Evolutionary conservation across 2,797 vertebrate genomes (phyloP), one percentile per base, ranked within the genome.

Genomic region (Acipenser ruthenus): DNA sequence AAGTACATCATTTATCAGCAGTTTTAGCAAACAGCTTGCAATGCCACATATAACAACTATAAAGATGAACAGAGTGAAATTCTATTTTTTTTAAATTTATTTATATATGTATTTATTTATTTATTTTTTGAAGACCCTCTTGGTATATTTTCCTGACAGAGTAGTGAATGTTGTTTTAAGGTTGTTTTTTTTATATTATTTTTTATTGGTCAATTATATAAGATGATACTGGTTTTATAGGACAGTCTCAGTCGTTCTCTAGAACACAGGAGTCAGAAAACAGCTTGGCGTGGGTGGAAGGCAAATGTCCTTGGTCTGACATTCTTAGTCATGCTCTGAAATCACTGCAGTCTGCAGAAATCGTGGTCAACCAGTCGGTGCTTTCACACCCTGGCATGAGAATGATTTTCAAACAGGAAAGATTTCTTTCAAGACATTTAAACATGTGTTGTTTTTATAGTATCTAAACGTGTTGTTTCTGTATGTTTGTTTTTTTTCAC

Each of bases 101-200:
- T 18, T 37, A 37, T 37, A 4, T 37, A 37, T 37, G 5, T 37
- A 37, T 37, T 4, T 37, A 37, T 37, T 37, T 37, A 18, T 18
- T 37, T 37, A 0, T 37, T 37, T 37, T 37, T 37, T 37, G 5
- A 37, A 5, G 3, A 37, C 37, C 37, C 37, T 37, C 37, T 0
- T 37, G 37, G 37, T 37, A 5, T 37, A 37, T 37, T 37, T 81
- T 60, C 82, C 90, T 69, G 85, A 85, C 1, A 78, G 90, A 0
- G 87, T 88, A 0, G 89, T 90, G 80, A 91, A 91, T 13, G 89
- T 89, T 37, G 37, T 37, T 18, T 18, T 18, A 18, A 18, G 18
- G 5, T 37, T 37, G 37, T 37, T 37, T 37, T 5, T 37, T 37
- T 37, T 58, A 58, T 7, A 11, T n/a, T 58, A 11, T 11, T 11